These are phyloP conservation scores for Mystacornis crossleyi DNA, from an alignment of 2,113 vertebrate species.

Conservation along the genomic window DNA sequence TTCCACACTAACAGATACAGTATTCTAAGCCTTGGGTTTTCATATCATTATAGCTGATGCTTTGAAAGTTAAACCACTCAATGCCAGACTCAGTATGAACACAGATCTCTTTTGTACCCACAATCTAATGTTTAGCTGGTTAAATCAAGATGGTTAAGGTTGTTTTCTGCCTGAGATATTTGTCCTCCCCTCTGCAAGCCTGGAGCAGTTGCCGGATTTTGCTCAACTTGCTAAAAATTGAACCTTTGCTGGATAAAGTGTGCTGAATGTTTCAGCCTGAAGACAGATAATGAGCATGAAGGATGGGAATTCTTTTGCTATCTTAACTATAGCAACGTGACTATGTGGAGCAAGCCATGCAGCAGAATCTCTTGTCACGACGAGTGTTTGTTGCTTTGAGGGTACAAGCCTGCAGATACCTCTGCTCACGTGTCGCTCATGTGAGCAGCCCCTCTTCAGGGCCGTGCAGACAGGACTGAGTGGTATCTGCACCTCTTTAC, in stretches of 20 bases:
- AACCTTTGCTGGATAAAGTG: background rate
- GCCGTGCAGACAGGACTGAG: background rate
- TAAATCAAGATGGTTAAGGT: background rate
- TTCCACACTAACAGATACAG: background rate
- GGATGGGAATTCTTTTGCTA: background rate
- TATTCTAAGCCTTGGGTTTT: background rate
- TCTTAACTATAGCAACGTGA: background rate
- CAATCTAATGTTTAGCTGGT: background rate
- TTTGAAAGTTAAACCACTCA: background rate
- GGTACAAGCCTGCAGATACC: background rate
- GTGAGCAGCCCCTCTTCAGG: background rate
- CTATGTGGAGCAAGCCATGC: background rate
- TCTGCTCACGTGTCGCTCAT: background rate
- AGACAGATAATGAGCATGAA: background rate
- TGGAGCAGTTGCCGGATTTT: background rate
- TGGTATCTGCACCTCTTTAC: constrained; percentile 5
- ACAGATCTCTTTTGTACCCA: background rate
- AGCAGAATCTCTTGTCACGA: background rate
- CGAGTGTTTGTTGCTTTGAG: background rate
- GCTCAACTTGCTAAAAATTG: background rate
- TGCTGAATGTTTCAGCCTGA: background rate
- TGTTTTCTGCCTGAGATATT: background rate
- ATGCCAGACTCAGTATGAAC: background rate
- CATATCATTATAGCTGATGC: background rate
- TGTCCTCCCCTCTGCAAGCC: background rate